Base-by-base conservation (phyloP, 2,113 vertebrate species). In the Scytalopus superciliaris region DNA sequence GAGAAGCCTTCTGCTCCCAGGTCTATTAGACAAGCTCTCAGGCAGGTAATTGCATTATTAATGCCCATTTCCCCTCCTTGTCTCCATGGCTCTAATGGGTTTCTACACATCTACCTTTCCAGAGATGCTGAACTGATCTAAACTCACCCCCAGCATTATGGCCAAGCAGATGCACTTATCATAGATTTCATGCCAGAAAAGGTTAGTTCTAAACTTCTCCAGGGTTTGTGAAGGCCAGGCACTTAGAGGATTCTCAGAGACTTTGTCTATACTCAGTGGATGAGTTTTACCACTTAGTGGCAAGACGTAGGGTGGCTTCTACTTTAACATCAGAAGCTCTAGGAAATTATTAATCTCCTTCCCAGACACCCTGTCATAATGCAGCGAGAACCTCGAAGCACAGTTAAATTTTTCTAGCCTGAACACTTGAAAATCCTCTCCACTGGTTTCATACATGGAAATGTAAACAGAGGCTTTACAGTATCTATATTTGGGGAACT, bases 11-110 rank as follows among this genome's bases (percentile, higher is more conserved):
- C 93, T 92, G 47, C 64, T 86, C 35, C 39, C 69, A 66, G 69
- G 17, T 12, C 44, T 30, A 7, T 76, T 24, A 89, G 87, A 66
- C 47, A 49, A 40, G 91, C 55, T 93, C 57, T 89, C 66, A 27
- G 45, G 77, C 74, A 78, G 49, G 37, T 40, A 84, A 94, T 18
- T 96, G 70, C 77, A 85, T 93, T 89, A 89, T 87, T 79, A 62
- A 89, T 94, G 62, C 45, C 62, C 74, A 76, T 85, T 89, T 94
- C 50, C 37, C 40, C 42, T 95, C 37, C 73, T 60, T 47, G 50
- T 67, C 79, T 91, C 85, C 63, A 17, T 8, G 52, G 73, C 64
- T 69, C 9, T 45, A n/a, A 85, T n/a, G 67, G 21, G 25, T 83
- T 93, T 64, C 57, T 42, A 40, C 16, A 44, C 14, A 53, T 68